Conservation (phyloP, 2,797 vertebrate genomes). For the Nasua narica region DNA sequence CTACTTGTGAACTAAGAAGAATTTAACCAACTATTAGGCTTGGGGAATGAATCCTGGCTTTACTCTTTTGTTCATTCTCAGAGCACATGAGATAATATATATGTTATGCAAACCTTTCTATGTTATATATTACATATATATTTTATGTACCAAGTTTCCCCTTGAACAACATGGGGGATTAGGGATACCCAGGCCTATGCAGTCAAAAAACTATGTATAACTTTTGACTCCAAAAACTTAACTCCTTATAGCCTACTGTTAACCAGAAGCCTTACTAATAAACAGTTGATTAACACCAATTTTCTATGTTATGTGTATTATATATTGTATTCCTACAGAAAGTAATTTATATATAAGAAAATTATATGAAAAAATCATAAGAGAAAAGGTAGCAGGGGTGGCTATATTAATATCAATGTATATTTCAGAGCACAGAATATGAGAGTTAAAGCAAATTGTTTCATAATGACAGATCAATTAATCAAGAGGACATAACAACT, state of each 20-base stretch:
- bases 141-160: not conserved
- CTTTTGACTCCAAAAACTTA: not conserved
- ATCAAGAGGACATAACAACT: not conserved
- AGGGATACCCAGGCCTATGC: not conserved
- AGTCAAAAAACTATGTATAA: not conserved
- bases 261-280: not conserved
- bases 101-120: not conserved
- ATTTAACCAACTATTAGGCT: conserved; percentile 4
- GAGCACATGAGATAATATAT: not conserved
- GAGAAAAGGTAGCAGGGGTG: not conserved
- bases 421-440: not conserved
- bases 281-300: not conserved
- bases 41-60: not conserved
- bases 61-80: conserved; percentile 26
- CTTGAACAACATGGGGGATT: not conserved
- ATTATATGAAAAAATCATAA: not conserved
- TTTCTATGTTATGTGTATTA: not conserved
- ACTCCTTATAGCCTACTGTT: not conserved
- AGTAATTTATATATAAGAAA: not conserved
- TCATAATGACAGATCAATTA: not conserved
- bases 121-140: not conserved
- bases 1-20: not conserved
- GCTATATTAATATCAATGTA: not conserved
- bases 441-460: not conserved
- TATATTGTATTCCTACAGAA: not conserved